These are phyloP conservation scores for Dromococcyx pavoninus DNA, from an alignment of 2,797 vertebrate species.

Conservation along the genomic window DNA sequence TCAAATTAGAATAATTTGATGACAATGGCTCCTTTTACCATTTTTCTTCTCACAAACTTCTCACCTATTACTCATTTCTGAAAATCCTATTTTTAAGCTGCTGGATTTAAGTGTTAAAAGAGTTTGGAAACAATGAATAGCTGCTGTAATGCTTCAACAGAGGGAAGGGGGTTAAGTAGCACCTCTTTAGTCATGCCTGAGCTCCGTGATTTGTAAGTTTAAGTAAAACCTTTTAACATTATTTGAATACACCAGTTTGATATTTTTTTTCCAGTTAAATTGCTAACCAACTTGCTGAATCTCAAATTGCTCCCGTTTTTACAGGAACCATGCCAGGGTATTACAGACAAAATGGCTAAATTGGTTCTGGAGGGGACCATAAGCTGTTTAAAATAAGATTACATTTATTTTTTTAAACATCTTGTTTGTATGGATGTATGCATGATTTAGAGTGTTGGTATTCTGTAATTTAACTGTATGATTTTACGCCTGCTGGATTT, in stretches of 20 bases:
- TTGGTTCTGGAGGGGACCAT: conserved; percentile 70
- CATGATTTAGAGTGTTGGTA: conserved; percentile 70
- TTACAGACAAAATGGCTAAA: conserved; percentile 74
- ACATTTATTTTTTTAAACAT: conserved; percentile 74
- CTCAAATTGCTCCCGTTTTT: conserved; percentile 68
- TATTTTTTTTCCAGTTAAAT: conserved; percentile 56
- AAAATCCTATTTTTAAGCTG: conserved; percentile 19
- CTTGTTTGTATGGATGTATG: conserved; percentile 78
- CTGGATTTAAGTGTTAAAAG: conserved; percentile 8
- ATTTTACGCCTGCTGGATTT: conserved; percentile 72
- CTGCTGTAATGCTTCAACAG: background rate
- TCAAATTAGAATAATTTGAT: conserved; percentile 40
- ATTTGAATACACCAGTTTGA: conserved; percentile 38
- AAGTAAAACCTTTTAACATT: conserved; percentile 60
- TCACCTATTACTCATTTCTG: conserved; percentile 1
- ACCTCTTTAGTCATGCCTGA: conserved; percentile 42
- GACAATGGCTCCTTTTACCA: conserved; percentile 14
- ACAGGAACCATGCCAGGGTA: conserved; percentile 64
- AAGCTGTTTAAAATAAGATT: conserved; percentile 75
- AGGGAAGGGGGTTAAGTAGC: conserved; percentile 27
- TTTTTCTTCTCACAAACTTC: background rate
- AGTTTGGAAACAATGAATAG: background rate
- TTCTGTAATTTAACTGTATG: conserved; percentile 70
- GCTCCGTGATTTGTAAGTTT: conserved; percentile 55
- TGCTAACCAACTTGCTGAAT: conserved; percentile 69